A percentile compares a stretch with the other conserved stretches of the same genome.
These are phyloP conservation scores for Chloroceryle amazona DNA, from an alignment of 2,797 vertebrate genomes.

Conservation along the genomic window DNA sequence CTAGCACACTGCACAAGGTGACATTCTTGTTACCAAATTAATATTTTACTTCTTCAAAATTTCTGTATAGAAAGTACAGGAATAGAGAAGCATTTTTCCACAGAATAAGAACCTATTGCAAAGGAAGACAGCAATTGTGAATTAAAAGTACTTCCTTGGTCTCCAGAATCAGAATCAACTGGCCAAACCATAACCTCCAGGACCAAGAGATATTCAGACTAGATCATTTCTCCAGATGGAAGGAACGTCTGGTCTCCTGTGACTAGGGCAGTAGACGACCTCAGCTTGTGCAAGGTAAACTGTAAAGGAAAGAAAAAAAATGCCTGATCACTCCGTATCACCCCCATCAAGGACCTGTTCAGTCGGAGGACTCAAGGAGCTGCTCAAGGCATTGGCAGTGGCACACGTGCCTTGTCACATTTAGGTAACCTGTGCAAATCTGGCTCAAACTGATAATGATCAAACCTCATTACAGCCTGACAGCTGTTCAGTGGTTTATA, in stretches of 20 bases:
- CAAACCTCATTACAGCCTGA: constrained; percentile 30
- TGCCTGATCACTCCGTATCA: neutral
- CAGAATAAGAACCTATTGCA: neutral
- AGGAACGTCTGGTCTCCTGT: neutral
- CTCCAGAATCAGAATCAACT: neutral
- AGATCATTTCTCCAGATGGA: too few relatives aligned
- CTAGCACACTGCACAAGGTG: neutral
- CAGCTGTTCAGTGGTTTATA: constrained; percentile 11
- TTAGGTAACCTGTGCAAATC: neutral
- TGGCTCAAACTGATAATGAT: constrained; percentile 39
- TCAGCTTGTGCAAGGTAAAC: neutral
- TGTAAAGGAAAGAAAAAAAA: neutral
- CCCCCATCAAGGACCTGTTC: neutral
- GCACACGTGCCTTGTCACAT: neutral
- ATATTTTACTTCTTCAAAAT: neutral
- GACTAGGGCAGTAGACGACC: neutral
- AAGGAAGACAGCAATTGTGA: neutral
- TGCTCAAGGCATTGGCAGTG: neutral
- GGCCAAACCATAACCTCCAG: neutral
- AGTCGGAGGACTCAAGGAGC: neutral
- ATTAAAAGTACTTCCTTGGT: neutral
- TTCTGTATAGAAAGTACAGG: neutral
- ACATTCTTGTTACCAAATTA: neutral
- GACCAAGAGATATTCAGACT: neutral
- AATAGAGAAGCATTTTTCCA: neutral